phyloP scores from a whole-genome alignment of 37 sponge, comb jelly and placozoan genomes.

The Bolinopsis microptera region DNA sequence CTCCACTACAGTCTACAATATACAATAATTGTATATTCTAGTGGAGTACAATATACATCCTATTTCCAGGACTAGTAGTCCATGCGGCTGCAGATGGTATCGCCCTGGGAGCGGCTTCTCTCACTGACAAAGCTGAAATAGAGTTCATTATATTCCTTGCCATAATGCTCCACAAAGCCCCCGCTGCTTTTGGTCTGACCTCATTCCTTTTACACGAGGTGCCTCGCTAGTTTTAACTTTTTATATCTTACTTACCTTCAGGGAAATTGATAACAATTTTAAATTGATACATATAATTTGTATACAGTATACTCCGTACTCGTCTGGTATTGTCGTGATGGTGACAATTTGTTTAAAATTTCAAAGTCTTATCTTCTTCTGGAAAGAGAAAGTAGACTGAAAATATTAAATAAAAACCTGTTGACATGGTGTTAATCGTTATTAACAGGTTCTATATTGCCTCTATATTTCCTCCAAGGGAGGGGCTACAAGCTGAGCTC shows the following conservation, averaged over 20 bases:
- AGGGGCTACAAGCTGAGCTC: too few species aligned
- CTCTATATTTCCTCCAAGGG: too few species aligned
- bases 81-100: conserved; percentile 89
- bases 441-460: too few species aligned
- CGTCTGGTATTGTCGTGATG: not conserved
- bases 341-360: not conserved
- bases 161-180: conserved; percentile 99
- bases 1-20: too few species aligned
- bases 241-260: too few species aligned
- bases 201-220: conserved; percentile 96
- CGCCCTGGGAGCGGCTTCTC: conserved; percentile 97
- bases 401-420: too few species aligned
- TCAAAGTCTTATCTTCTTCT: too few species aligned
- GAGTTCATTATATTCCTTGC: conserved; percentile 94
- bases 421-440: too few species aligned
- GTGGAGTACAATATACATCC: too few species aligned
- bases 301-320: not conserved
- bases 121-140: conserved; percentile 81
- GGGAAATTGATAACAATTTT: not conserved
- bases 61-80: conserved; percentile 22
- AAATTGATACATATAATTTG: not conserved
- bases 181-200: conserved; percentile 97
- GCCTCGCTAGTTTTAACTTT: too few species aligned
- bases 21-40: too few species aligned
- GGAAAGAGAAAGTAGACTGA: too few species aligned